Percentiles rank a stretch among this genome's conserved stretches.
These are phyloP conservation scores for Aethes cnicana DNA, from an alignment of 2,888 invertebrate genomes.

Conservation along the genomic window DNA sequence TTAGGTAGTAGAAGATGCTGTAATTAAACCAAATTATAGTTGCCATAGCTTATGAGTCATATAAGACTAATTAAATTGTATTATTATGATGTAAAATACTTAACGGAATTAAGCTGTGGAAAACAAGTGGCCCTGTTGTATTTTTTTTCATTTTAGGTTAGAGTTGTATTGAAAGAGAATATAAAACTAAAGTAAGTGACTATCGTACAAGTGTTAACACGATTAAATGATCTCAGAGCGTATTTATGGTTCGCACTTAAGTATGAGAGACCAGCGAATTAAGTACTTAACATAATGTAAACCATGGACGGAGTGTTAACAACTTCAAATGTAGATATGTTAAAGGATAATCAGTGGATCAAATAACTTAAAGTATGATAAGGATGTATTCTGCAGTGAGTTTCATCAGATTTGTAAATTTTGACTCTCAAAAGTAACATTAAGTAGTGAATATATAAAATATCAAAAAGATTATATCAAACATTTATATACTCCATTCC, in stretches of 20 bases:
- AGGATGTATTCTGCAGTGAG: conserved; percentile 1
- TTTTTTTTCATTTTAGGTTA: background rate
- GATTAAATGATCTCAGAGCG: conserved; percentile 22
- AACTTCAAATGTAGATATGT: conserved; percentile 41
- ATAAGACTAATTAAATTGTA: too few relatives aligned
- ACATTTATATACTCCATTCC: conserved; percentile 53
- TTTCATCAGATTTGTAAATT: background rate
- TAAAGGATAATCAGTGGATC: conserved; percentile 6
- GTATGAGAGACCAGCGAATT: conserved; percentile 63
- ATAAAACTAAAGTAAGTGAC: conserved; percentile 16
- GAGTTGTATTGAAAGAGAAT: conserved; percentile 5
- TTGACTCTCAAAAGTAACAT: conserved; percentile 14
- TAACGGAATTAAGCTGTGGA: too few relatives aligned
- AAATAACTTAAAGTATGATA: background rate
- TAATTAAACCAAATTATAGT: too few relatives aligned
- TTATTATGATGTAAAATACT: too few relatives aligned
- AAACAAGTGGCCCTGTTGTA: too few relatives aligned
- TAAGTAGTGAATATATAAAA: conserved; percentile 14
- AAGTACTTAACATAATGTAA: conserved; percentile 74
- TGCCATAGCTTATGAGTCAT: too few relatives aligned
- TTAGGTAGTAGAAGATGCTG: too few relatives aligned
- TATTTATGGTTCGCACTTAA: conserved; percentile 25
- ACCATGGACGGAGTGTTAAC: conserved; percentile 76
- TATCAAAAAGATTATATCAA: conserved; percentile 38
- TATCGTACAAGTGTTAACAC: conserved; percentile 33